Base-by-base conservation (phyloP, 2,113 vertebrate genomes). In the Notiomystis cincta region DNA sequence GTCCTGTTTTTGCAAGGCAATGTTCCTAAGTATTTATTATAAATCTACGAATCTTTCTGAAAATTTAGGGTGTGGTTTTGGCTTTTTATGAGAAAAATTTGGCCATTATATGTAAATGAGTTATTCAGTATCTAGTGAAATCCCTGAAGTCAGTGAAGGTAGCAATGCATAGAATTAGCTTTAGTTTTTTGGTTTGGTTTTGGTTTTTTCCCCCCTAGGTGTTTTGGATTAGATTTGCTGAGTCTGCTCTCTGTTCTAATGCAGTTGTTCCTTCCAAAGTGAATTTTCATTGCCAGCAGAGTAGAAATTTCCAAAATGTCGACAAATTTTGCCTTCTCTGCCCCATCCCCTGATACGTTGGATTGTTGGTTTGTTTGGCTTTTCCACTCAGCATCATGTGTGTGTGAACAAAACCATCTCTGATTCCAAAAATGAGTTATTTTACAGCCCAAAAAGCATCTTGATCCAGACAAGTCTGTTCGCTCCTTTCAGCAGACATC, bases 181-280 rank as follows among this genome's bases (percentile, higher is more conserved):
- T 85, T 47, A 8, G 4, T 4, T 27, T 66, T 40, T 1, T 2
- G 2, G 1, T n/a, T n/a, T n/a, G n/a, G n/a, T n/a, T n/a, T n/a
- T n/a, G 3, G 9, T 7, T 28, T 44, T 40, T 24, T 54, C 4
- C 10, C 18, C 10, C 10, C 18, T 24, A 14, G 7, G 13, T 64
- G 10, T 64, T 82, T 76, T 53, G 3, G 35, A 13, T 44, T 44
- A 15, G 4, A n/a, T 66, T 12, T 15, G 6, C 20, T 7, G 3
- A 40, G 5, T 22, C 28, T 57, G 15, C 76, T 60, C 33, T 73
- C 27, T 65, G 10, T 50, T 72, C 12, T 13, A n/a, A 58, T 15
- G n/a, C 19, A 42, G 7, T 50, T 62, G 11, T 9, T 80, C 20
- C 54, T 53, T 62, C 28, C 38, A 69, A 53, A 33, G 30, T 62